Evolutionary conservation across 2,888 invertebrate genomes (phyloP), one percentile per base, ranked within the genome.

Genomic region (Doris montereyensis): DNA sequence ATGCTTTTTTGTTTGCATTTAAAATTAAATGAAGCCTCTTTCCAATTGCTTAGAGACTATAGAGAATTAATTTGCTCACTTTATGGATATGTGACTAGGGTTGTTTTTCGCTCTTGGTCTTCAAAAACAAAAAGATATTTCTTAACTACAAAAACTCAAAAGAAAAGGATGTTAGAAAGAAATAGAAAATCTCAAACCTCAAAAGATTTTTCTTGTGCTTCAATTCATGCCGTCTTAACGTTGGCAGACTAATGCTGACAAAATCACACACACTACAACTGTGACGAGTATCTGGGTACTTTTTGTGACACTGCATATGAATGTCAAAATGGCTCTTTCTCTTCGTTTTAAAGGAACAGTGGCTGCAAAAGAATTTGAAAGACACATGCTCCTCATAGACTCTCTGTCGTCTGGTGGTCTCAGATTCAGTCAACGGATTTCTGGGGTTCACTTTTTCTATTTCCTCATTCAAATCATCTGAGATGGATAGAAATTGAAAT

Each of bases 341-440:
- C 81, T 91, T 92, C n/a, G 91, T 90, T 83, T 91, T 92, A 82
- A 91, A 92, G 0, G 92, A 92, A 81, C 92, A 92, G n/a, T 87
- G 82, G 2, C 84, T 84, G 81, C 92, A 92, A 81, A 90, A 92
- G 83, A 88, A 91, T 81, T 92, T 92, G 81, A 87, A 92, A 81
- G 85, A 88, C 35, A 80, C 70, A 4, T 79, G 57, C n/a, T 76
- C 81, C 26, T 82, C 83, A 52, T 83, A 83, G 21, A 76, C 78
- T 5, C 81, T 67, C 68, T 79, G 74, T 52, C 73, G 76, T 73
- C 65, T 78, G 4, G 78, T 78, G 8, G 71, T 72, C 10, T 52
- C 62, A 26, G 78, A 73, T 28, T 78, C 78, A 26, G 78, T 78
- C 24, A 78, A 28, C 8, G 78, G 78, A 30, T 78, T 70, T 32